phyloP scores from a whole-genome alignment of 2,113 vertebrate species.

The Hyla sarda region DNA sequence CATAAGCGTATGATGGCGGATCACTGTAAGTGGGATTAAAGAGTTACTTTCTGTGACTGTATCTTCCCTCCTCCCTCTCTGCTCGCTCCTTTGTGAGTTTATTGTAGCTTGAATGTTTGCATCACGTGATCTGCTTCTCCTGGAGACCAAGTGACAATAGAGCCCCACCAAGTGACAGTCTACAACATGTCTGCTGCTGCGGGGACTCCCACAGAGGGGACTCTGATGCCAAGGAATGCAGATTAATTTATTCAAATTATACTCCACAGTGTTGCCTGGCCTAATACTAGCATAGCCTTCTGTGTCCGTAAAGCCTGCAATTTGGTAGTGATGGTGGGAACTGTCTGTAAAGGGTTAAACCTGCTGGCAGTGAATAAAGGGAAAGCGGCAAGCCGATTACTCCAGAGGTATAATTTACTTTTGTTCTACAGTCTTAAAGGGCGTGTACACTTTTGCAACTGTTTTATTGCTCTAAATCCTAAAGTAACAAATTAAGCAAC shows the following conservation, averaged over 20 bases:
- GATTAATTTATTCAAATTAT: neutral
- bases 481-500: too few relatives aligned
- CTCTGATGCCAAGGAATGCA: neutral
- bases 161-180: slow-evolving; percentile 8
- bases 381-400: neutral
- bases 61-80: slow-evolving; percentile 27
- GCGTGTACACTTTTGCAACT: neutral
- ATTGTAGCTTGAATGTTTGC: slow-evolving; percentile 34
- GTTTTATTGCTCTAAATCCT: too few relatives aligned
- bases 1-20: neutral
- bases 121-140: slow-evolving; percentile 50
- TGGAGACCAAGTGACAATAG: slow-evolving; percentile 55
- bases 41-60: neutral
- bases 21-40: neutral
- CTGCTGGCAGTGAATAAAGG: neutral
- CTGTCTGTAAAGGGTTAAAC: slow-evolving; percentile 3
- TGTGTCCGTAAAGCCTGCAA: neutral
- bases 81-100: slow-evolving; percentile 12
- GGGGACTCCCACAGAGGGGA: slow-evolving; percentile 50
- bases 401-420: neutral
- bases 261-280: neutral
- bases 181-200: neutral
- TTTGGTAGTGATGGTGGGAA: too few relatives aligned
- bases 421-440: neutral
- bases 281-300: too few relatives aligned